Percentiles rank a stretch among this genome's conserved stretches.
phyloP scores from a whole-genome alignment of 2,888 invertebrate species.

The Drosophila histrio region DNA sequence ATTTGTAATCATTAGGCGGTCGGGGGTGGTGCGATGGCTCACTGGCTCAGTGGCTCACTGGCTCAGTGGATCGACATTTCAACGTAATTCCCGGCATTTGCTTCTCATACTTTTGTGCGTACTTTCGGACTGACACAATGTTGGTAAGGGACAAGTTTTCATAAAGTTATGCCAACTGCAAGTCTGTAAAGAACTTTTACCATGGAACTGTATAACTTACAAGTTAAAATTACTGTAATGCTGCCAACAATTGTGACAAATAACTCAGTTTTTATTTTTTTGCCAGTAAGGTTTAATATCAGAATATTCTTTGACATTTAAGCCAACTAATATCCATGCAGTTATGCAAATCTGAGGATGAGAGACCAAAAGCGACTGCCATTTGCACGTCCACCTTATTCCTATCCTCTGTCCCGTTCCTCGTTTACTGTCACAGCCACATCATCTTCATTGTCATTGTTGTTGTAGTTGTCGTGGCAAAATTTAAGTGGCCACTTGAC shows the following conservation, averaged over 20 bases:
- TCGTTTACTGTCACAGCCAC: constrained; percentile 14
- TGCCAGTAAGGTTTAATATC: neutral
- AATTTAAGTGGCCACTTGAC: constrained; percentile 79
- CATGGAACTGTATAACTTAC: constrained; percentile 4
- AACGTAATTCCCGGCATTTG: constrained; percentile 14
- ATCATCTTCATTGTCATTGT: constrained; percentile 22
- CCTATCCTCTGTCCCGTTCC: neutral
- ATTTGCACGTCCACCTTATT: constrained; percentile 61
- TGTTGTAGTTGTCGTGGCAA: constrained; percentile 57
- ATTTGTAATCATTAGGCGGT: constrained; percentile 74
- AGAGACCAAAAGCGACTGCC: constrained; percentile 43
- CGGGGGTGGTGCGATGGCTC: neutral
- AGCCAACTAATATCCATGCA: constrained; percentile 65
- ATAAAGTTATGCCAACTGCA: constrained; percentile 11
- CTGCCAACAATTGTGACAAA: constrained; percentile 17
- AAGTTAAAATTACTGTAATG: constrained; percentile 13
- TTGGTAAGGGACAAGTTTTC: neutral
- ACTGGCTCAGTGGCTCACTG: neutral
- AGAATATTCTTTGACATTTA: constrained; percentile 54
- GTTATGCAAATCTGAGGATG: constrained; percentile 66
- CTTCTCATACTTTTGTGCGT: constrained; percentile 22
- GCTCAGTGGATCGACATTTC: constrained; percentile 3
- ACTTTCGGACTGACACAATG: constrained; percentile 32
- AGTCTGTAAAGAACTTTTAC: constrained; percentile 1
- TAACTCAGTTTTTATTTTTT: neutral